Base-by-base conservation (phyloP, 2,888 invertebrate species). In the Steromphala cineraria region DNA sequence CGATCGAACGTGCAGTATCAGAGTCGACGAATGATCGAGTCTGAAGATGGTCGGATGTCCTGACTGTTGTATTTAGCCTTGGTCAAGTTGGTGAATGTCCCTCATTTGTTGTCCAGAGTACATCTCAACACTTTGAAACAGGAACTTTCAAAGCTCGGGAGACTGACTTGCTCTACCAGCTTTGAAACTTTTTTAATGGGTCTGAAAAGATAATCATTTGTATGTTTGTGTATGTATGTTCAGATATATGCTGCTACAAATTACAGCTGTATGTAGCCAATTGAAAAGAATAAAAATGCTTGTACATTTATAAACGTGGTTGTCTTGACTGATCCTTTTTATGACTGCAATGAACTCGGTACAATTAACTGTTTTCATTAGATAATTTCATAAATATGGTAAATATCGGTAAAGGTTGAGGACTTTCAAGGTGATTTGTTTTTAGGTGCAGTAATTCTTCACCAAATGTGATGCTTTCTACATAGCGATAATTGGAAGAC, bases 191-290 rank as follows among this genome's bases (percentile, higher is more conserved):
- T 71, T 40, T 71, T 71, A 46, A 71, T 40, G 71, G 71, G 36
- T 71, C 71, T 71, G 71, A 71, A 46, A 71, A 71, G 71, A 71
- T 71, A 71, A 71, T 71, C 46, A 36, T 71, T 71, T 71, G 36
- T 75, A 46, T 46, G 24, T 75, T 52, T 75, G 52, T 75, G 40
- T 52, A 75, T 52, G 24, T 75, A 75, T 52, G 24, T 75, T 75
- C 75, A 75, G 75, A 75, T 75, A n/a, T 75, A 75, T 75, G 40
- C 75, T 75, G 71, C 71, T 74, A 52, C 75, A 52, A 75, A 75
- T 40, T 75, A 46, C 75, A 75, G 52, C 75, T 75, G 75, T 75
- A 75, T 52, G 52, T 40, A 75, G 75, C 75, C 52, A 40, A 75
- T 52, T 24, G 52, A 75, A 75, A 75, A 75, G 52, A 75, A 53